Evolutionary conservation across 2,888 invertebrate genomes (phyloP), one percentile per base, ranked within the genome.

Genomic region (Panzeria rudis): DNA sequence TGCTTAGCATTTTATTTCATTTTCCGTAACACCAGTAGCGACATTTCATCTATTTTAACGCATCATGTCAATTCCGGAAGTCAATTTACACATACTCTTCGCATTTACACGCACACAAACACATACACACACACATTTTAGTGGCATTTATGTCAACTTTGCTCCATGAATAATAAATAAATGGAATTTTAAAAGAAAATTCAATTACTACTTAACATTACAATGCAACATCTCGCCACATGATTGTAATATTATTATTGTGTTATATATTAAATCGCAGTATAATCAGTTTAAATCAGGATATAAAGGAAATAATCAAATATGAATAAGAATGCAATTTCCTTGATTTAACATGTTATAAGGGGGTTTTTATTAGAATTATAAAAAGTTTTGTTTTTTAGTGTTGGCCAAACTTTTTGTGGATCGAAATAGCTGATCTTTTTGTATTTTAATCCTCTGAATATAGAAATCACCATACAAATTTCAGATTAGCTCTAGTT

Each of bases 31-130:
- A 85, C 78, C 85, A 32, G 41, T 25, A 44, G 17, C 23, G 59
- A 72, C 20, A 80, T 69, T 61, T 77, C 68, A 54, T 54, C 69
- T 50, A 56, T 76, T 59, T 66, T 66, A 82, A 73, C 69, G 78
- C 85, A 78, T 73, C 85, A 78, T 82, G 85, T 82, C 85, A 85
- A 85, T 71, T 73, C 85, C 78, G 82, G 85, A 85, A 85, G 85
- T 85, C 82, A 85, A 82, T 85, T 82, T 85, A 78, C 73, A 78
- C 81, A 85, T 81, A 68, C 50, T 50, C 23, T 17, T 25, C 6
- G 3, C 29, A 23, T 54, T 4, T 20, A 29, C 15, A 62, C 29
- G 6, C 61, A 44, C n/a, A 8, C 44, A 47, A 17, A 6, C 32
- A 62, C 52, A 2, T 11, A 61, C n/a, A 35, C 32, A 15, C 3